Percentiles rank a stretch among this genome's conserved stretches.
These are phyloP conservation scores for Dermolepida albohirtum DNA, from an alignment of 2,888 invertebrate genomes.

Conservation along the genomic window DNA sequence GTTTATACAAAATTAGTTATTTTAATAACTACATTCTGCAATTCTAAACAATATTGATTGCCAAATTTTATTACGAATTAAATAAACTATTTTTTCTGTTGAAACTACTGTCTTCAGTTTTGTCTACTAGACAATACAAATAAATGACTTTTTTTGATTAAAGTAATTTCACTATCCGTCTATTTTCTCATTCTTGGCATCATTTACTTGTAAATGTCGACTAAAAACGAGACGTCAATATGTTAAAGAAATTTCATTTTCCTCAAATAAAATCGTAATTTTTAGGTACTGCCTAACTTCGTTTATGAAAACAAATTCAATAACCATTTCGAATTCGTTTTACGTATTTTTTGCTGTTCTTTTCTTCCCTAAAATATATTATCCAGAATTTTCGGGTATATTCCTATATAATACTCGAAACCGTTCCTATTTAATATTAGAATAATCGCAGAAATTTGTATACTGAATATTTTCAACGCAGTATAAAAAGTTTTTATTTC, in stretches of 20 bases:
- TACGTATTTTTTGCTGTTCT: background rate
- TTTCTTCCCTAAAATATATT: slow-evolving; percentile 24
- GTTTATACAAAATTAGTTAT: too few species aligned
- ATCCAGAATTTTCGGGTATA: slow-evolving; percentile 19
- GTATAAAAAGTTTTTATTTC: too few species aligned
- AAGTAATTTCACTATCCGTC: slow-evolving; percentile 19
- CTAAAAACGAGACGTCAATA: slow-evolving; percentile 19
- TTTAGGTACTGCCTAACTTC: slow-evolving; percentile 27
- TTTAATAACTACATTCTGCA: too few species aligned
- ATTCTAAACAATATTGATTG: too few species aligned
- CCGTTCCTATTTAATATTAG: slow-evolving; percentile 23
- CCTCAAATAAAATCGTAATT: slow-evolving; percentile 31
- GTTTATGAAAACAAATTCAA: slow-evolving; percentile 28
- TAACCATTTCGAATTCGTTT: slow-evolving; percentile 26
- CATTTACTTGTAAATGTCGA: slow-evolving; percentile 14
- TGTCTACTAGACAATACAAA: background rate
- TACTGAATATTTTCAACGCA: background rate
- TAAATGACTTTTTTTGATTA: background rate
- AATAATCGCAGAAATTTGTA: slow-evolving; percentile 12
- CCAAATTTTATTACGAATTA: too few species aligned
- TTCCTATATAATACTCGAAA: slow-evolving; percentile 20
- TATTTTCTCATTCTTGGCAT: slow-evolving; percentile 10
- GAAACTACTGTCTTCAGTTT: background rate
- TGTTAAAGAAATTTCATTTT: slow-evolving; percentile 30
- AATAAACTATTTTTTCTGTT: too few species aligned